These are phyloP conservation scores for Glaucopsyche alexis DNA, from an alignment of 2,888 invertebrate species.

Conservation along the genomic window DNA sequence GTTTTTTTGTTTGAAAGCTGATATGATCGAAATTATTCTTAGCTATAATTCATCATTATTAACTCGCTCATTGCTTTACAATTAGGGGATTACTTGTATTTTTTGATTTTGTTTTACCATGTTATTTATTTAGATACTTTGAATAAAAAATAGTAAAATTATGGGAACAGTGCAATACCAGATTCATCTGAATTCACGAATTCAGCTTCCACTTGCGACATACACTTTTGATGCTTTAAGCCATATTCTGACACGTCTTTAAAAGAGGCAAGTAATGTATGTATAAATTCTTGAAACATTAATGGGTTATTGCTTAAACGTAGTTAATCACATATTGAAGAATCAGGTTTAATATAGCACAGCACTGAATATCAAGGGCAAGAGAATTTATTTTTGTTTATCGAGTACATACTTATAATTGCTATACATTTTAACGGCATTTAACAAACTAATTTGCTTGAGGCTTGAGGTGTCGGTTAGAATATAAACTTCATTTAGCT, in stretches of 20 bases:
- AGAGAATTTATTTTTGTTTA: constrained; percentile 6
- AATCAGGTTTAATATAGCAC: constrained; percentile 10
- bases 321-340: constrained; percentile 4
- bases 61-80: too few species aligned
- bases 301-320: constrained; percentile 3
- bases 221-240: background rate
- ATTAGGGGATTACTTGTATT: too few species aligned
- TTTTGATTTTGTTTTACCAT: too few species aligned
- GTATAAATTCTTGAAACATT: background rate
- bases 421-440: background rate
- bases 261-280: background rate
- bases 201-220: too few species aligned
- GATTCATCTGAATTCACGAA: too few species aligned
- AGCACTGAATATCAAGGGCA: constrained; percentile 21
- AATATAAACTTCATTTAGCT: too few species aligned
- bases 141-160: too few species aligned
- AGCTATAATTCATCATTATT: too few species aligned
- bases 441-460: background rate
- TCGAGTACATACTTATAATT: background rate
- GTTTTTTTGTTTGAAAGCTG: too few species aligned
- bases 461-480: background rate
- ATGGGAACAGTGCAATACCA: too few species aligned
- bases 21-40: too few species aligned
- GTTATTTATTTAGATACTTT: too few species aligned
- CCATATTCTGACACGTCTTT: background rate